Base-by-base conservation (phyloP, 2,797 vertebrate species). In the Phylloscopus collybita region DNA sequence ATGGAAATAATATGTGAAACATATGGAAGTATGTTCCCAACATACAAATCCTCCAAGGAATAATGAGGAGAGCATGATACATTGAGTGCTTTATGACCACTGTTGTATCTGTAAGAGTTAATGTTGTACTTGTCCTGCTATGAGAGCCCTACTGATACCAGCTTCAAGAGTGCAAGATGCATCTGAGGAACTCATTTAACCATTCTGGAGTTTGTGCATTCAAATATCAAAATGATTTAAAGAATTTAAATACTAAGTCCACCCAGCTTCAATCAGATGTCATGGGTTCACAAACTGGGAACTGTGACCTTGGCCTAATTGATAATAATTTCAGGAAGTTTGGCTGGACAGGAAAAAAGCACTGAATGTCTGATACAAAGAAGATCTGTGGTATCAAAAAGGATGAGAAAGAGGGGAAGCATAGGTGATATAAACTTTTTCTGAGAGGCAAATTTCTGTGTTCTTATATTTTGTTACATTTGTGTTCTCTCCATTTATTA, bases 51-150 rank as follows among this genome's bases (percentile, higher is more conserved):
- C 64, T 90, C n/a, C 53, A 65, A 45, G 69, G 59, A 93, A 57
- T 65, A 72, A 40, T 64, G 82, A 91, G 95, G 49, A 94, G 9
- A 88, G 26, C 62, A 56, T 38, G 57, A 86, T 72, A 88, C 76
- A 57, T 1, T 62, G 84, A 92, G 73, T 44, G 38, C 57, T 95
- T 96, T 95, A 84, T 79, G 88, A 87, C 42, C 70, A 44, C 45
- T 84, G 72, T 80, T 10, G 18, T 59, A 59, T 95, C 80, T 90
- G 45, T 71, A 69, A 93, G 92, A 94, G 61, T 76, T 93, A 42
- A 78, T 72, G 79, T 80, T 88, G 82, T 62, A 81, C 25, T 88
- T 29, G 16, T 53, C 2, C 4, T 51, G 66, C 34, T 76, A 4
- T 49, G 57, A 45, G 10, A 54, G 10, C 22, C 16, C 25, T 36